Conservation (phyloP, 2,888 invertebrate genomes). For the Ichneumoninae sp. region DNA sequence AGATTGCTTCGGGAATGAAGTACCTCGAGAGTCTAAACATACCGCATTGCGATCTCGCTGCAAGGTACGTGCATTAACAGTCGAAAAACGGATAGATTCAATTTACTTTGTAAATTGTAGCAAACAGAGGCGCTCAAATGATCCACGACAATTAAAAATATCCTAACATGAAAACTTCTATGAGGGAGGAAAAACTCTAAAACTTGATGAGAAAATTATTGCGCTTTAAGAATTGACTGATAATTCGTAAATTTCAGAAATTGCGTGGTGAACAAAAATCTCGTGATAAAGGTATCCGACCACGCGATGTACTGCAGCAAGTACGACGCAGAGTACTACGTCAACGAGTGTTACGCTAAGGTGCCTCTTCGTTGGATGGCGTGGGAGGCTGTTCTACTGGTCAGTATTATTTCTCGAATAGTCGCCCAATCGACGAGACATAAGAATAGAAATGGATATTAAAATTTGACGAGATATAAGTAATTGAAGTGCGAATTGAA, state of each 20-base stretch:
- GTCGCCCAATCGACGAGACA: background rate
- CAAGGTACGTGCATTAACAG: slow-evolving; percentile 86
- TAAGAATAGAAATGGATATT: background rate
- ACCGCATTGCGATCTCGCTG: slow-evolving; percentile 95
- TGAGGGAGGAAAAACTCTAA: background rate
- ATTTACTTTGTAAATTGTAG: background rate
- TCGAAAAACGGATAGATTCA: background rate
- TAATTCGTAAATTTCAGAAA: slow-evolving; percentile 87
- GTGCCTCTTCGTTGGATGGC: slow-evolving; percentile 97
- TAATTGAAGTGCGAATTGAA: background rate
- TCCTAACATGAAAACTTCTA: background rate
- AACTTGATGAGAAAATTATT: background rate
- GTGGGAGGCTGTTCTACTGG: slow-evolving; percentile 94
- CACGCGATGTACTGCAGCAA: slow-evolving; percentile 94
- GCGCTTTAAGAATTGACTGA: background rate
- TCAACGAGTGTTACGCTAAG: slow-evolving; percentile 92
- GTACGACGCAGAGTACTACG: slow-evolving; percentile 93
- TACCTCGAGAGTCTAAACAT: slow-evolving; percentile 95
- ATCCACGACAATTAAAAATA: background rate
- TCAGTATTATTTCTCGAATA: slow-evolving; percentile 82
- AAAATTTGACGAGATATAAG: background rate
- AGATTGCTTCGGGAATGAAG: slow-evolving; percentile 97
- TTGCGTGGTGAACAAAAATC: slow-evolving; percentile 93
- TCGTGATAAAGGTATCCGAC: slow-evolving; percentile 92
- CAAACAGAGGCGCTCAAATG: background rate